phyloP scores from a whole-genome alignment of 2,113 vertebrate species.

The Hirundichthys speculiger region DNA sequence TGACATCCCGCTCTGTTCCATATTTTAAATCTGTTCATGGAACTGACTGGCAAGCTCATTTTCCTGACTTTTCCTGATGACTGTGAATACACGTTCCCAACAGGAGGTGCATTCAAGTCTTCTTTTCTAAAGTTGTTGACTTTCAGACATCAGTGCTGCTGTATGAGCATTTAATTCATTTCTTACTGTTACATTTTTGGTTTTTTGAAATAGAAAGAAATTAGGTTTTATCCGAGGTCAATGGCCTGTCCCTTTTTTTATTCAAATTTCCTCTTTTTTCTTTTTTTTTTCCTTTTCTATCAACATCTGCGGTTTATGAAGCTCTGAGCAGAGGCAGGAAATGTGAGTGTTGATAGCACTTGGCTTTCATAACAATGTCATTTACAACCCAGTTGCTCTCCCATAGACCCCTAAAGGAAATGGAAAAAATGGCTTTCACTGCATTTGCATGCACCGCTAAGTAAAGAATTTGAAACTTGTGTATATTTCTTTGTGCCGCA shows the following conservation, averaged over 20 bases:
- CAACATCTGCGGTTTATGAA: conserved; percentile 82
- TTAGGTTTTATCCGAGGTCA: conserved; percentile 68
- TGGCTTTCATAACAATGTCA: conserved; percentile 76
- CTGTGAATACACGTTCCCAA: conserved; percentile 67
- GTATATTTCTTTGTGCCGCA: conserved; percentile 68
- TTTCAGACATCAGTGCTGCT: conserved; percentile 51
- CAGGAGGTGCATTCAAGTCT: conserved; percentile 55
- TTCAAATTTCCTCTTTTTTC: conserved; percentile 60
- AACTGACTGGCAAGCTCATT: conserved; percentile 74
- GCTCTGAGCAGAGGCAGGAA: conserved; percentile 73
- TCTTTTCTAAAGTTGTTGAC: conserved; percentile 58
- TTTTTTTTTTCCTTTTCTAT: conserved; percentile 74
- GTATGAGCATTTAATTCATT: conserved; percentile 67
- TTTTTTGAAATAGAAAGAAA: conserved; percentile 62
- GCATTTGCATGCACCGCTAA: conserved; percentile 58
- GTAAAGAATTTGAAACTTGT: conserved; percentile 57
- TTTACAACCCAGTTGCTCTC: conserved; percentile 78
- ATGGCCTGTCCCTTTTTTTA: conserved; percentile 66
- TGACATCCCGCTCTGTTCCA: conserved; percentile 65
- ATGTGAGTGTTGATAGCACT: conserved; percentile 73
- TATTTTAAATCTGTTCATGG: conserved; percentile 62
- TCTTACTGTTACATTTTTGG: conserved; percentile 54
- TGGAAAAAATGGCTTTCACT: conserved; percentile 63
- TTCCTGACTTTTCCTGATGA: conserved; percentile 71
- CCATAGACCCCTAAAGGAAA: conserved; percentile 71